Conservation (phyloP, 2,113 vertebrate species). For the Phrynocephalus versicolor region DNA sequence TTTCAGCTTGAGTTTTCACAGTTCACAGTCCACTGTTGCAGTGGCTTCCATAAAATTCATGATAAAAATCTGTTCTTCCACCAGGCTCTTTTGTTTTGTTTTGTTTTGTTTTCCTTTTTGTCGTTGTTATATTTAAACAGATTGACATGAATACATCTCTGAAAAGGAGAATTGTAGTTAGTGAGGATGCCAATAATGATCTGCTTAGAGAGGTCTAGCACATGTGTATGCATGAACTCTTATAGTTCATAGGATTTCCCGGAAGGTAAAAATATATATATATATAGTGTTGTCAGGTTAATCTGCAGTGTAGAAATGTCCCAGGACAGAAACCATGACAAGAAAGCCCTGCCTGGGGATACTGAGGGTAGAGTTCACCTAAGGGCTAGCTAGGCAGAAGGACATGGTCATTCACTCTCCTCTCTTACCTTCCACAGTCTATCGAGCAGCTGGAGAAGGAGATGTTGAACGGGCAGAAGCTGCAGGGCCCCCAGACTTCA, state of each 20-base stretch:
- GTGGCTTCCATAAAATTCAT: neutral
- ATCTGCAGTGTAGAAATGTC: neutral
- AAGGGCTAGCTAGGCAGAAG: neutral
- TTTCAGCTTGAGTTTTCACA: neutral
- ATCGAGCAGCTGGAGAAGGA: conserved; percentile 95
- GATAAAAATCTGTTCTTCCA: no score
- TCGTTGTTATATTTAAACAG: no score
- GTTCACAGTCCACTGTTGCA: no score
- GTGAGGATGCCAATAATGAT: neutral
- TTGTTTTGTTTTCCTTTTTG: no score
- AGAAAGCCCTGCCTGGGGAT: neutral
- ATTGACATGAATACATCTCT: no score
- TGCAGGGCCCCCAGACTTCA: conserved; percentile 94
- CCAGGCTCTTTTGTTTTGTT: no score
- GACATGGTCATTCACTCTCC: neutral
- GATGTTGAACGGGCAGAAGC: conserved; percentile 96
- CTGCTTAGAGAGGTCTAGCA: neutral
- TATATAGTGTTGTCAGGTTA: neutral
- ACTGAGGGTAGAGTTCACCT: neutral
- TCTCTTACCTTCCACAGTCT: conserved; percentile 73
- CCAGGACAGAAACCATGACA: neutral
- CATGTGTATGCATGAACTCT: neutral
- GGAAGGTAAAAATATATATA: no score
- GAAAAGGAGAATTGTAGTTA: neutral
- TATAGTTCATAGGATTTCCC: neutral